Evolutionary conservation across 2,888 invertebrate species (phyloP).

Genomic region (Sphecodes monilicornis): DNA sequence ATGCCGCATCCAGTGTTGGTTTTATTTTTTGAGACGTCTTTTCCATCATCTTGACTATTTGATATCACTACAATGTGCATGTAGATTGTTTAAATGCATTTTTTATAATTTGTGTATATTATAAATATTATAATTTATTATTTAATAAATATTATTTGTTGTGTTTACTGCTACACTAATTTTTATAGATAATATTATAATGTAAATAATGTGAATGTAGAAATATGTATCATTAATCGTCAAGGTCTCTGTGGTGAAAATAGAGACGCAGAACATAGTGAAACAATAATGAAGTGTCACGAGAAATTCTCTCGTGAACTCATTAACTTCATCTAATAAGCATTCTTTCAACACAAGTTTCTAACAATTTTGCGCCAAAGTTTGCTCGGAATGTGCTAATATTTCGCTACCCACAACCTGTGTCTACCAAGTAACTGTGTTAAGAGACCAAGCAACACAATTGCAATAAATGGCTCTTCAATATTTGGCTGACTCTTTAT

Average conservation of each 20-base stretch:
- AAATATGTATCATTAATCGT: no score
- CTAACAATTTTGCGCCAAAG: background rate
- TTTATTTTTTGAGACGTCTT: no score
- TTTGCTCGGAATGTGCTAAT: background rate
- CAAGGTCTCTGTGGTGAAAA: background rate
- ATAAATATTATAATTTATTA: no score
- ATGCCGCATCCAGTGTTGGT: no score
- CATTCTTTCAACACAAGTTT: background rate
- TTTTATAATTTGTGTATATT: no score
- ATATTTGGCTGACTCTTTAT: background rate
- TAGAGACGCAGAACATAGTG: background rate
- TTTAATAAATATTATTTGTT: no score
- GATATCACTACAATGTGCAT: no score
- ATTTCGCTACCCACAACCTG: slow-evolving; percentile 23
- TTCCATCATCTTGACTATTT: no score
- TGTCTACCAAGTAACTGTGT: background rate
- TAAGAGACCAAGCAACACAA: slow-evolving; percentile 14
- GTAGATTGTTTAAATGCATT: no score
- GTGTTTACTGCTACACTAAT: no score
- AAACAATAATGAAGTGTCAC: background rate
- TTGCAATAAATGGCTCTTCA: background rate
- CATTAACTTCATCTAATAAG: background rate
- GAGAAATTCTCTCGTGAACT: slow-evolving; percentile 13
- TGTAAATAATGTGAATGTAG: no score
- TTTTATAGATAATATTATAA: no score